These are phyloP conservation scores for Cisticola juncidis DNA, from an alignment of 2,113 vertebrate genomes.

Conservation along the genomic window DNA sequence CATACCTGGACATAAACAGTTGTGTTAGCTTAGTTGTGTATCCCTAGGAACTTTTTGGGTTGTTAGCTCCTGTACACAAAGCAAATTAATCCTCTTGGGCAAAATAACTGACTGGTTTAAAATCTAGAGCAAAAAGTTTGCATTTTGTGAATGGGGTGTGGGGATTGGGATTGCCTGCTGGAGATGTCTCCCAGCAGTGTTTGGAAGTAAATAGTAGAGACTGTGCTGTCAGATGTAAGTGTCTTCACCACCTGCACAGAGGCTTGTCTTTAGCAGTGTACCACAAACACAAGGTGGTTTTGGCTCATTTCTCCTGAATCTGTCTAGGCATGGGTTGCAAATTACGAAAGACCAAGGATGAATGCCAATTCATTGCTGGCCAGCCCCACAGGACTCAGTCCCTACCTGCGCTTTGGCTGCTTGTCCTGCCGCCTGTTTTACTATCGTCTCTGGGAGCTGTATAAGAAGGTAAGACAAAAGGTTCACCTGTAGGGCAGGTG, in stretches of 20 bases:
- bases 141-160: not conserved
- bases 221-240: not conserved
- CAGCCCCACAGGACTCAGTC: constrained; percentile 93
- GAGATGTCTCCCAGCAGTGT: not conserved
- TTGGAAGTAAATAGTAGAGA: not conserved
- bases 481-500: not conserved
- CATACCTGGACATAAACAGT: not conserved
- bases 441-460: constrained; percentile 93
- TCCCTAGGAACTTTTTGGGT: not conserved
- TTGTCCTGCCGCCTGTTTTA: constrained; percentile 92
- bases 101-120: not conserved
- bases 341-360: constrained; percentile 87
- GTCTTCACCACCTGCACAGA: not conserved
- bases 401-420: constrained; percentile 94
- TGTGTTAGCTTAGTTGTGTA: not conserved
- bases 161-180: not conserved
- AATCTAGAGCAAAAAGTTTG: not conserved
- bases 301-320: not conserved
- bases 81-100: not conserved
- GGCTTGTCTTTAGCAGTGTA: not conserved
- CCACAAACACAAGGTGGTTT: not conserved
- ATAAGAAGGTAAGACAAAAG: constrained; percentile 85
- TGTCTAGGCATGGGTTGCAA: constrained; percentile 90
- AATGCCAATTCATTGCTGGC: constrained; percentile 87
- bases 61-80: not conserved